Evolutionary conservation across 2,113 vertebrate genomes (phyloP).

Genomic region (Pelusios castaneus): DNA sequence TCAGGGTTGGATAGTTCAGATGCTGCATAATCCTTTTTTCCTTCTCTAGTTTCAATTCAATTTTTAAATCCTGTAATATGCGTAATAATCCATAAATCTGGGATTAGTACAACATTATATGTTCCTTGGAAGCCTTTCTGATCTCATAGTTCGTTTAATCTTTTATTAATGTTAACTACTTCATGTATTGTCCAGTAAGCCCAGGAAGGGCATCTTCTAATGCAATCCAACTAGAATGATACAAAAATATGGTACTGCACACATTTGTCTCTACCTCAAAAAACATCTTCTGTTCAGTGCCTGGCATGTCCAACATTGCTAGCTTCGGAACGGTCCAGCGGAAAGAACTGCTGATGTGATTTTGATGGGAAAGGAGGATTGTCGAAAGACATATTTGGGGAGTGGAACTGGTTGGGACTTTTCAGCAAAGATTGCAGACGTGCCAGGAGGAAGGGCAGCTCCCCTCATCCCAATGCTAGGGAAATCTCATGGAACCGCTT

Average conservation of each 20-base stretch:
- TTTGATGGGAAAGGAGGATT: constrained; percentile 11
- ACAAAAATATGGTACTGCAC: neutral
- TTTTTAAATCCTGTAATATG: constrained; percentile 10
- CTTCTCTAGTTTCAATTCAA: neutral
- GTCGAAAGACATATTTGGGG: neutral
- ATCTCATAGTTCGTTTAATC: constrained; percentile 12
- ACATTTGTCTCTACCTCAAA: neutral
- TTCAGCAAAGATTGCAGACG: neutral
- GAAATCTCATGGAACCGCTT: neutral
- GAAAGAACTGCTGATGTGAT: neutral
- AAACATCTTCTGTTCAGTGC: neutral
- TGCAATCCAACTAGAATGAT: constrained; percentile 8
- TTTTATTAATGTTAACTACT: constrained; percentile 34
- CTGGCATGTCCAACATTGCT: neutral
- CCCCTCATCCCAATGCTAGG: constrained; percentile 8
- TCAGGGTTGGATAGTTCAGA: neutral
- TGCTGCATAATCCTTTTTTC: neutral
- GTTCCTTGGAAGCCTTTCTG: constrained; percentile 46
- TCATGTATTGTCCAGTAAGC: constrained; percentile 9
- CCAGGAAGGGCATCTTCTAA: neutral
- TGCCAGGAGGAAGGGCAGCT: constrained; percentile 21
- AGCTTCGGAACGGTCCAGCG: constrained; percentile 4
- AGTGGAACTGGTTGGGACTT: constrained; percentile 18
- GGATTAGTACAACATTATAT: constrained; percentile 30
- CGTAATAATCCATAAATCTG: constrained; percentile 36